A percentile compares a stretch with the other conserved stretches of the same genome.
phyloP scores from a whole-genome alignment of 2,797 vertebrate genomes.

The Peromyscus eremicus region DNA sequence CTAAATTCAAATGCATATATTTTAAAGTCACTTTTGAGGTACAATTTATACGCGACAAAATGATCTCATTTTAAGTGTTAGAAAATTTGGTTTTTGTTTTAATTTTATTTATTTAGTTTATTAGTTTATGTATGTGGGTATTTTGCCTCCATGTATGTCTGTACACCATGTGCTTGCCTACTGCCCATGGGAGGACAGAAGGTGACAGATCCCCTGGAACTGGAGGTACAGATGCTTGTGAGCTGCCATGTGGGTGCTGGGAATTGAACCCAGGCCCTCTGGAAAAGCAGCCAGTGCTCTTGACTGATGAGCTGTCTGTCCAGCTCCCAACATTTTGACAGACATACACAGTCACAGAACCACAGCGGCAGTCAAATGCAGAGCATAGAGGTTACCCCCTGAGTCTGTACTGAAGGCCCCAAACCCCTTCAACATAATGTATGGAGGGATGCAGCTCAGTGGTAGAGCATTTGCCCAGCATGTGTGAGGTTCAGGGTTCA shows the following conservation, averaged over 20 bases:
- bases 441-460: not conserved
- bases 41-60: conserved; percentile 36
- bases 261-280: not conserved
- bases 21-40: not conserved
- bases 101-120: not conserved
- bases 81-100: not conserved
- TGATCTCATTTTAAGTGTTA: not conserved
- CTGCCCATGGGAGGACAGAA: not conserved
- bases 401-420: not conserved
- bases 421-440: not conserved
- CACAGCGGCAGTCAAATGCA: not conserved
- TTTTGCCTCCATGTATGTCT: not conserved
- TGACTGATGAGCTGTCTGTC: not conserved
- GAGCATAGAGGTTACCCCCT: not conserved
- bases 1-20: not conserved
- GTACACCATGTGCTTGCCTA: not conserved
- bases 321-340: not conserved
- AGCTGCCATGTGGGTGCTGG: not conserved
- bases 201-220: not conserved
- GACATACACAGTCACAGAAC: not conserved
- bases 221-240: not conserved
- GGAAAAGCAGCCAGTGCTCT: not conserved
- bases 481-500: not conserved
- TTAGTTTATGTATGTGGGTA: not conserved
- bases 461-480: not conserved